Evolutionary conservation across 1,140 invertebrate genomes (phyloP).

Genomic region (Cyclina sinensis): DNA sequence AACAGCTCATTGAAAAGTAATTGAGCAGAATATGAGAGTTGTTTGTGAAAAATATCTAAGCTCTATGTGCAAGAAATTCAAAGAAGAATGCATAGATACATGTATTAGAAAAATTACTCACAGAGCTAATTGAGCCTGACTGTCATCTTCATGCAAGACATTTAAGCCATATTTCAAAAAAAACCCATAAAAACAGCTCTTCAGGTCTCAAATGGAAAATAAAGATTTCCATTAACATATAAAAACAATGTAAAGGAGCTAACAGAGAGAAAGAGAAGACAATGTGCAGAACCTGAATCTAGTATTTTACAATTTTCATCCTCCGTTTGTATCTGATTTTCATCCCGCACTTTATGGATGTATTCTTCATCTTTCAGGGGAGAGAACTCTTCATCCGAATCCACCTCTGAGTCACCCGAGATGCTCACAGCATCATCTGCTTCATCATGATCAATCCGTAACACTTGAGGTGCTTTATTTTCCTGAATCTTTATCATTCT

Average conservation of each 20-base stretch:
- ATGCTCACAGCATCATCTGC: slow-evolving; percentile 71
- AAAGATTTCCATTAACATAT: no score
- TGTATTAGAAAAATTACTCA: no score
- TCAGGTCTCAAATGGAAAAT: neutral
- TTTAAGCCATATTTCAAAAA: no score
- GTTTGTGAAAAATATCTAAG: no score
- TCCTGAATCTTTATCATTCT: slow-evolving; percentile 78
- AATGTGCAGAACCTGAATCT: slow-evolving; percentile 52
- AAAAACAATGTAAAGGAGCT: neutral
- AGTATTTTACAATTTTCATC: slow-evolving; percentile 61
- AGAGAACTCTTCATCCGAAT: slow-evolving; percentile 54
- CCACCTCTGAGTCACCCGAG: slow-evolving; percentile 69
- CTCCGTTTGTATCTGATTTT: neutral
- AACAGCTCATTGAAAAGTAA: no score
- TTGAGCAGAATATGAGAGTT: no score
- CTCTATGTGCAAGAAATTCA: no score
- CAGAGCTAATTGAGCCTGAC: no score
- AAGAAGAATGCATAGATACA: no score
- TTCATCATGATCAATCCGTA: slow-evolving; percentile 79
- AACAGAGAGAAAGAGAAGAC: neutral
- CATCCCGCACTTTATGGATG: slow-evolving; percentile 19
- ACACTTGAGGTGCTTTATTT: slow-evolving; percentile 79
- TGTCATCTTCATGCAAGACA: no score
- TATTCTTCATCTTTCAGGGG: slow-evolving; percentile 31
- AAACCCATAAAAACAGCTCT: neutral